Evolutionary conservation across 2,113 vertebrate species (phyloP).

Genomic region (Etia nguti): DNA sequence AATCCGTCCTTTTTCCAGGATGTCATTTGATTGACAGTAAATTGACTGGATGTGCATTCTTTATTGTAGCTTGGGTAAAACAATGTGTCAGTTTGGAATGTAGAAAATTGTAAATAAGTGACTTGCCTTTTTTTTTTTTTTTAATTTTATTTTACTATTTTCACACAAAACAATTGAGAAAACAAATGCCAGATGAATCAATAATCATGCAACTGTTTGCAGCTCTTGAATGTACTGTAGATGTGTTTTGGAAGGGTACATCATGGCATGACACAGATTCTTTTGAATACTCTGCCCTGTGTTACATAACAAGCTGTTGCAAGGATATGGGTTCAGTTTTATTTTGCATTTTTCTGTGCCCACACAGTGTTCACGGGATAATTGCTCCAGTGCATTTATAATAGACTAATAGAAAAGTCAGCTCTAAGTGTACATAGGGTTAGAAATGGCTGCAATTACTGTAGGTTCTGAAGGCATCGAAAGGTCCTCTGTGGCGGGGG

Average conservation of each 20-base stretch:
- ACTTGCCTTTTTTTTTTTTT: background rate
- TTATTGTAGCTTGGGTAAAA: background rate
- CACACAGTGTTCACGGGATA: background rate
- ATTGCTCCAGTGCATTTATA: background rate
- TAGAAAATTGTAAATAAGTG: background rate
- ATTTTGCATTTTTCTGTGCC: background rate
- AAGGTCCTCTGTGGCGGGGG: background rate
- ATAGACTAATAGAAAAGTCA: background rate
- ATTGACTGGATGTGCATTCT: background rate
- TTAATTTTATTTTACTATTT: background rate
- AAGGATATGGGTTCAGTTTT: background rate
- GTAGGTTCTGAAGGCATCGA: background rate
- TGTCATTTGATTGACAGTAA: background rate
- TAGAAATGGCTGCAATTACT: background rate
- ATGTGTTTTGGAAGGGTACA: background rate
- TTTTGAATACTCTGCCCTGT: background rate
- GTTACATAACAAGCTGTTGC: background rate
- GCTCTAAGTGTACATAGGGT: background rate
- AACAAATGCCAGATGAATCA: background rate
- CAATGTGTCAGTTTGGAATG: background rate
- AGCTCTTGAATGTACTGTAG: background rate
- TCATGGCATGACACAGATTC: background rate
- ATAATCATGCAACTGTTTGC: background rate
- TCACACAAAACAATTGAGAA: background rate
- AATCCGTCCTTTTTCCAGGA: background rate